Base-by-base conservation (phyloP, 2,797 vertebrate genomes). In the Menidia menidia region DNA sequence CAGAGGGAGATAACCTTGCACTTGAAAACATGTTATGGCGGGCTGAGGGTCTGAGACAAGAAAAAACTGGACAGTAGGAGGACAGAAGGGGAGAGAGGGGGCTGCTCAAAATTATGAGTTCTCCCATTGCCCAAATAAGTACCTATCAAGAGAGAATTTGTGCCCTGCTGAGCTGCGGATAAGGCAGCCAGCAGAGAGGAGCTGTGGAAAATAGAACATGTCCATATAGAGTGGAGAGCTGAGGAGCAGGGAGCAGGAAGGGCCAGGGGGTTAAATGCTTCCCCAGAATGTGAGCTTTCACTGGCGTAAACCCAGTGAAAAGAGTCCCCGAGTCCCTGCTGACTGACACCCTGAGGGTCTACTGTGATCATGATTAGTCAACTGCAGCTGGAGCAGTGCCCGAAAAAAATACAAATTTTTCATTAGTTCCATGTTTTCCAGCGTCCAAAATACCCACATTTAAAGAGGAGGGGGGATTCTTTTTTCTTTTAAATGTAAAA, bases 71-170 rank as follows among this genome's bases (percentile, higher is more conserved):
- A 62, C 56, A 70, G 53, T 18, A 25, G 31, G 62, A 47, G 14
- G 65, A 50, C 60, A 63, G 67, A 30, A 13, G 18, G 62, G 42
- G 61, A 57, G 45, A 44, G 47, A 1, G 31, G 50, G 59, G 65
- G 74, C 75, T 54, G 72, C 73, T 80, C 61, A 72, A 69, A 91
- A 89, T 81, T 71, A 60, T 73, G 78, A 91, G 90, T 91, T 86
- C 81, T 89, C 76, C 76, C 60, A 63, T 87, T 95, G 93, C 91
- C 94, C 94, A 94, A 95, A 95, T 94, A 94, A 89, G 94, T 93
- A 92, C 88, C 82, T 94, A 90, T 90, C 88, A 90, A 89, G 87
- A 78, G 76, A 85, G 87, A 68, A 75, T 78, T 47, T 87, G 87
- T 88, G 87, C 82, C 91, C 89, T 48, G 77, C 56, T 85, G 82